Percentiles rank a stretch among this genome's conserved stretches.
Conservation (phyloP, 1,140 invertebrate genomes). For the Bathynomus jamesi region DNA sequence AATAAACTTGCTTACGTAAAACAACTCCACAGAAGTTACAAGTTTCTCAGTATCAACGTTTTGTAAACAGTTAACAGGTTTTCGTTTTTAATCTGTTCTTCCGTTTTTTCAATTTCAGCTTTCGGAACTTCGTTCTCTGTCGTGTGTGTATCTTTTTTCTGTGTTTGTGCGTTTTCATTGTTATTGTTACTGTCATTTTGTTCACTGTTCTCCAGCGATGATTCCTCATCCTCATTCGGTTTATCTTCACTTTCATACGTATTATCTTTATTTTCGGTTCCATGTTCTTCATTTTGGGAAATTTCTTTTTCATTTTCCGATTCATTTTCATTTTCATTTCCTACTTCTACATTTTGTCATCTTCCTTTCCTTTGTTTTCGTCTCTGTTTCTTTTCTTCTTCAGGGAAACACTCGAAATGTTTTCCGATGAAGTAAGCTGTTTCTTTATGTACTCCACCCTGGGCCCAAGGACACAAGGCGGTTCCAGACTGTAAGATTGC, state of each 20-base stretch:
- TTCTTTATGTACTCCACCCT: conserved; percentile 31
- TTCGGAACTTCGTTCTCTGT: background rate
- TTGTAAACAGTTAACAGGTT: background rate
- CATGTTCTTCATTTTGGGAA: background rate
- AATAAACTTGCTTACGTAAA: background rate
- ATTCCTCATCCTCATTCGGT: background rate
- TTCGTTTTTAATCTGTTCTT: background rate
- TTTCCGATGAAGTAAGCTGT: conserved; percentile 19
- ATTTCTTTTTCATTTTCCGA: background rate
- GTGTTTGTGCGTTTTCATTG: too few relatives aligned
- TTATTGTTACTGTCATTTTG: too few relatives aligned
- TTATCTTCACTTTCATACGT: background rate
- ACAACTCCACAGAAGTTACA: background rate
- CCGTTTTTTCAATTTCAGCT: background rate
- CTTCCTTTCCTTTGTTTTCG: background rate
- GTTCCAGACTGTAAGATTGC: conserved; percentile 42
- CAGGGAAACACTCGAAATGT: conserved; percentile 16
- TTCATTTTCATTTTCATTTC: background rate
- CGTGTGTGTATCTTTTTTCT: too few relatives aligned
- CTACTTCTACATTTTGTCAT: background rate
- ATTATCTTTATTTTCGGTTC: background rate
- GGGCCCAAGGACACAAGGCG: conserved; percentile 41
- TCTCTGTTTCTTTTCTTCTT: too few relatives aligned
- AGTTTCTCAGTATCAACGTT: background rate
- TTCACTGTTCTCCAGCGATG: too few relatives aligned